These are phyloP conservation scores for Electrona antarctica DNA, from an alignment of 2,113 vertebrate genomes.

Conservation along the genomic window DNA sequence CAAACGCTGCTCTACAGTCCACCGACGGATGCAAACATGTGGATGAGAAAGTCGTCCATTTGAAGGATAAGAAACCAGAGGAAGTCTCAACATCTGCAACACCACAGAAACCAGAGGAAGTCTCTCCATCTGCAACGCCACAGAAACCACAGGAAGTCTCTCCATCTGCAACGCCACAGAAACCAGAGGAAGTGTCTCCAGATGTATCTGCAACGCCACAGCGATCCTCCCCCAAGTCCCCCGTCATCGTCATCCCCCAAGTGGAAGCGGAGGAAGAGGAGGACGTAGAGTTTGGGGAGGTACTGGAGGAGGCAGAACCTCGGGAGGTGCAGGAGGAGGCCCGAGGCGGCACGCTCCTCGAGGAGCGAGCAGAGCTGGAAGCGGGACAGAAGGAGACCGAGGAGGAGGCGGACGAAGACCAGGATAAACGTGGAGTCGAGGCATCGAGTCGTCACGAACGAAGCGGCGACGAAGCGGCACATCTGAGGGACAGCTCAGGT, in stretches of 20 bases:
- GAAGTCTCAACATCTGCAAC: conserved; percentile 8
- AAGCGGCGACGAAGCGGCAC: conserved; percentile 46
- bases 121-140: not conserved
- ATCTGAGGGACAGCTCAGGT: conserved; percentile 48
- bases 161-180: not conserved
- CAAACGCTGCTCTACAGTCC: conserved; percentile 23
- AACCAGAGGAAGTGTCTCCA: conserved; percentile 12
- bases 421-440: conserved; percentile 51
- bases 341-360: conserved; percentile 1
- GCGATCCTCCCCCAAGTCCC: conserved; percentile 51
- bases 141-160: conserved; percentile 14
- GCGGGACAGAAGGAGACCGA: conserved; percentile 24
- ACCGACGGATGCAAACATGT: conserved; percentile 3
- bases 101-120: conserved; percentile 11
- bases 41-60: conserved; percentile 27
- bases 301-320: conserved; percentile 63
- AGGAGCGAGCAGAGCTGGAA: not conserved
- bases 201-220: conserved; percentile 12
- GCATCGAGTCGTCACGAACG: conserved; percentile 54
- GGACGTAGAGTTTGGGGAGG: conserved; percentile 63
- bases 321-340: conserved; percentile 61
- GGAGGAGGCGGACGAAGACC: conserved; percentile 31
- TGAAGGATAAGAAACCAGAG: conserved; percentile 17
- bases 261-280: conserved; percentile 65
- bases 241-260: conserved; percentile 74